These are phyloP conservation scores for Dendrocincla tyrannina DNA, from an alignment of 2,797 vertebrate species.

Conservation along the genomic window DNA sequence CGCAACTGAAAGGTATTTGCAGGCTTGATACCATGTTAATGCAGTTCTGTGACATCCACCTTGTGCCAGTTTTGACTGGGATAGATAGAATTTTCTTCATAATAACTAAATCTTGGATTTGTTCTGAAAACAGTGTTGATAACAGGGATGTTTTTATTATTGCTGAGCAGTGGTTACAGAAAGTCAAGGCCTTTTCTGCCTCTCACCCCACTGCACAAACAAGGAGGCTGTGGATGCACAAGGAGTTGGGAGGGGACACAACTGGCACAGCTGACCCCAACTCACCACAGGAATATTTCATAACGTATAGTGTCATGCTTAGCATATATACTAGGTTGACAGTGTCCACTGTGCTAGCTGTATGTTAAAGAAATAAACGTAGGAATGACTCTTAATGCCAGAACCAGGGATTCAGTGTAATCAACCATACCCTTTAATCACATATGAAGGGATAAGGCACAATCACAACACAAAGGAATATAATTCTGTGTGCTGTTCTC, in stretches of 20 bases:
- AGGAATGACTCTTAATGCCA: not conserved
- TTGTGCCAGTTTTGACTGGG: not conserved
- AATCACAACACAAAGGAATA: not conserved
- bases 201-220: not conserved
- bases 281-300: not conserved
- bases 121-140: not conserved
- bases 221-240: not conserved
- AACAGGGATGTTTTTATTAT: not conserved
- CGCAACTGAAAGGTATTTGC: not conserved
- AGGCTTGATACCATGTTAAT: not conserved
- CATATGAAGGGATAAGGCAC: not conserved
- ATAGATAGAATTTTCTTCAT: not conserved
- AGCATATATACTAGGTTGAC: not conserved
- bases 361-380: not conserved
- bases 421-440: not conserved
- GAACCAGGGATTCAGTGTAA: not conserved
- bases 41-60: not conserved
- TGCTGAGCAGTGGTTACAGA: not conserved
- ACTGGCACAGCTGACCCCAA: accelerated
- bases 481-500: not conserved
- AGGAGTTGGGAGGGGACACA: not conserved
- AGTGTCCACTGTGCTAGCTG: not conserved
- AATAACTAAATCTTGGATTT: not conserved
- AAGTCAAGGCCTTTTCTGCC: not conserved
- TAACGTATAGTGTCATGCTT: not conserved